phyloP scores from a whole-genome alignment of 2,113 vertebrate species.

The Cyphomyrus discorhynchus region DNA sequence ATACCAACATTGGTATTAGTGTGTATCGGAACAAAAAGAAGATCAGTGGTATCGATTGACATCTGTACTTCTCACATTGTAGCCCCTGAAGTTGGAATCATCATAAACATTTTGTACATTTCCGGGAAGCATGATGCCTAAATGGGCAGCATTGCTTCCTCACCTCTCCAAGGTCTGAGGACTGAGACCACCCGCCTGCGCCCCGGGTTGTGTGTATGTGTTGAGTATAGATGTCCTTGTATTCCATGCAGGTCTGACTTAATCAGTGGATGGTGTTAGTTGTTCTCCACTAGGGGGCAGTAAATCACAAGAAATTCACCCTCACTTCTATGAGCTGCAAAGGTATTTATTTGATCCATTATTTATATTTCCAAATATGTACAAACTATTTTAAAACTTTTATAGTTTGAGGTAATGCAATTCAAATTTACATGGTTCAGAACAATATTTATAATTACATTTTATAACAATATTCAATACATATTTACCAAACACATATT shows the following conservation, averaged over 20 bases:
- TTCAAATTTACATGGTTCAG: neutral
- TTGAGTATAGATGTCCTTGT: neutral
- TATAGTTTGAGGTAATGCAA: neutral
- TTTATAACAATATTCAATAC: neutral
- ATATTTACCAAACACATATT: neutral
- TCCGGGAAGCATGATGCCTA: neutral
- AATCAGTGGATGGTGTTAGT: neutral
- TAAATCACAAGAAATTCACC: conserved; percentile 31
- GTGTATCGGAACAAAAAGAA: neutral
- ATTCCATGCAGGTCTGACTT: neutral
- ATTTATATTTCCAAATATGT: neutral
- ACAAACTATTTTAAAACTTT: neutral
- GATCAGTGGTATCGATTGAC: neutral
- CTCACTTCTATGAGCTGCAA: conserved; percentile 12
- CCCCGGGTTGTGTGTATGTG: neutral
- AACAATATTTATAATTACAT: neutral
- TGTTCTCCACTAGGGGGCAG: conserved; percentile 69
- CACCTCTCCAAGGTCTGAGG: neutral
- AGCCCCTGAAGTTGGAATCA: neutral
- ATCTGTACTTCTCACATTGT: neutral
- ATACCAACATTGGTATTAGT: neutral
- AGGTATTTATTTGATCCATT: neutral
- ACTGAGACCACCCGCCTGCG: neutral
- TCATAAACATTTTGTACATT: neutral
- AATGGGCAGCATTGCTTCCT: neutral